phyloP scores from a whole-genome alignment of 2,113 vertebrate species.

The Mus pahari region DNA sequence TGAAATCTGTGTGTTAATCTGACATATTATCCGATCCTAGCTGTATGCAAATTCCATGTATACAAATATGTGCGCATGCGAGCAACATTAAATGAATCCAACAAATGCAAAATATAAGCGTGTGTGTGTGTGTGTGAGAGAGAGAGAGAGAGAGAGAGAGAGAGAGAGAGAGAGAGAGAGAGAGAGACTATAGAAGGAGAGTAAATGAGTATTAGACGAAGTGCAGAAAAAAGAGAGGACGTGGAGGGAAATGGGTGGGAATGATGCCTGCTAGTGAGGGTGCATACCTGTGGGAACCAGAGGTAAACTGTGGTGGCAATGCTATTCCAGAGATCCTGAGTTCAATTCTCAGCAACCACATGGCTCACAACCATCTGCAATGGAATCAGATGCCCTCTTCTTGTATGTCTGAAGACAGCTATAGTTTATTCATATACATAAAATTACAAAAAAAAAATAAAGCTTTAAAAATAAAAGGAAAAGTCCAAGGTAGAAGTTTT shows the following conservation, averaged over 20 bases:
- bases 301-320: not conserved
- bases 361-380: no score
- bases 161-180: no score
- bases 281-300: not conserved
- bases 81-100: not conserved
- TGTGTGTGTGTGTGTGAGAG: not conserved
- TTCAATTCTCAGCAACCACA: no score
- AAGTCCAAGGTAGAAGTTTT: not conserved
- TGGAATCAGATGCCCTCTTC: no score
- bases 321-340: no score
- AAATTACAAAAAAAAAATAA: no score
- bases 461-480: not conserved
- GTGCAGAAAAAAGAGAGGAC: not conserved
- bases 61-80: not conserved
- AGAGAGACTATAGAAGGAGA: not conserved
- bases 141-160: no score
- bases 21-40: not conserved
- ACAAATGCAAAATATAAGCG: not conserved
- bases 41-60: not conserved
- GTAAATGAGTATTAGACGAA: not conserved
- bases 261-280: not conserved
- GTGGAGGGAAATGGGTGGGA: no score
- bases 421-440: no score
- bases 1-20: not conserved
- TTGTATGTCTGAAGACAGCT: no score